phyloP scores from a whole-genome alignment of 2,113 vertebrate genomes.

The Naja naja region DNA sequence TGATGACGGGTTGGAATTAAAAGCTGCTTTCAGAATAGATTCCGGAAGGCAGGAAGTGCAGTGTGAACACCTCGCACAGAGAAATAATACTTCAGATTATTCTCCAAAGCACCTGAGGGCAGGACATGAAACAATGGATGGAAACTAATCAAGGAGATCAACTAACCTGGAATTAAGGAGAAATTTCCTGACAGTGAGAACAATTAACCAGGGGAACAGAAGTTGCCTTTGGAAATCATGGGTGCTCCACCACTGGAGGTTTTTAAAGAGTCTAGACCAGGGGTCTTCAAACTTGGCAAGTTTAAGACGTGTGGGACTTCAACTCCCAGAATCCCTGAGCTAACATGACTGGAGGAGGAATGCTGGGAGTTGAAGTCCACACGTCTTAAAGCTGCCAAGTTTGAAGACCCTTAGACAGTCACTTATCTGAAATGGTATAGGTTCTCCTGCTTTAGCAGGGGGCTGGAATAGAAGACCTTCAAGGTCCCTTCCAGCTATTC shows the following conservation, averaged over 20 bases:
- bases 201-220: background rate
- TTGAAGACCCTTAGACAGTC: too few relatives aligned
- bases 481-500: too few relatives aligned
- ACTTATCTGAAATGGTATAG: too few relatives aligned
- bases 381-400: too few relatives aligned
- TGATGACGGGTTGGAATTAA: background rate
- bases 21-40: background rate
- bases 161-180: background rate
- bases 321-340: too few relatives aligned
- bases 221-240: accelerated
- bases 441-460: too few relatives aligned
- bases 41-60: background rate
- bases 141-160: background rate
- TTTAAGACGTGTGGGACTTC: too few relatives aligned
- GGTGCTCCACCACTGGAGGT: background rate
- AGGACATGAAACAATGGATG: background rate
- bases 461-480: too few relatives aligned
- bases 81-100: background rate
- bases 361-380: too few relatives aligned
- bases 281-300: too few relatives aligned
- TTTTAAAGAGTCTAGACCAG: background rate
- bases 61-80: background rate
- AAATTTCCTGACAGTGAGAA: background rate
- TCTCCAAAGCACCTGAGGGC: background rate
- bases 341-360: too few relatives aligned